phyloP scores from a whole-genome alignment of 2,113 vertebrate species.

The Hydropotes inermis region DNA sequence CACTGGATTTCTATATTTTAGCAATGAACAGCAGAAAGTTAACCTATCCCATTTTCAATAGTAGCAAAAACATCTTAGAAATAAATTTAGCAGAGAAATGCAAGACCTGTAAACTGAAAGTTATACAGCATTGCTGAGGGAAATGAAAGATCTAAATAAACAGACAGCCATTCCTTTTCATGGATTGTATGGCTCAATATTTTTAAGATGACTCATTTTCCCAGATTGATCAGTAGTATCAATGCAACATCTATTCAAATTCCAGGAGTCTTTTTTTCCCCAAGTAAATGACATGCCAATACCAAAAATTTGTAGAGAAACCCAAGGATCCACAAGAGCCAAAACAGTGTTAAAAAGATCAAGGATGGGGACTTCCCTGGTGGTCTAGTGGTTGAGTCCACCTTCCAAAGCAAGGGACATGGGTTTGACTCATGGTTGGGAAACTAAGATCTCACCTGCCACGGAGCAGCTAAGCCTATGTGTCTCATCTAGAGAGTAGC shows the following conservation, averaged over 20 bases:
- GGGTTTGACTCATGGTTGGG: not conserved
- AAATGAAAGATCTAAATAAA: not conserved
- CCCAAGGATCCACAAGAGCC: not conserved
- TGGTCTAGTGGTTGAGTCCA: not conserved
- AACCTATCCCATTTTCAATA: not conserved
- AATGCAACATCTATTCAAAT: not conserved
- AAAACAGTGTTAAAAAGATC: not conserved
- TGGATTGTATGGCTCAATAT: not conserved
- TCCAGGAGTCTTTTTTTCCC: not conserved
- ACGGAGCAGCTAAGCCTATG: not conserved
- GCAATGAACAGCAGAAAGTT: not conserved
- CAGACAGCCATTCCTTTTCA: not conserved
- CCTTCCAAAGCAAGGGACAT: not conserved
- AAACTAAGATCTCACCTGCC: not conserved
- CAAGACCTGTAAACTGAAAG: not conserved
- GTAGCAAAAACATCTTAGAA: not conserved
- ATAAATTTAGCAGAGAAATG: not conserved
- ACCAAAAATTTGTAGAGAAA: not conserved
- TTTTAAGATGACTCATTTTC: not conserved
- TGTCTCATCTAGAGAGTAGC: not conserved
- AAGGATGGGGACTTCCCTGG: not conserved
- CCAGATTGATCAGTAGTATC: not conserved
- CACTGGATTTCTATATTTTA: not conserved
- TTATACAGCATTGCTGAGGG: not conserved
- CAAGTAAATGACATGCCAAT: not conserved